phyloP scores from a whole-genome alignment of 2,113 vertebrate species.

The Pachyramphus minor region DNA sequence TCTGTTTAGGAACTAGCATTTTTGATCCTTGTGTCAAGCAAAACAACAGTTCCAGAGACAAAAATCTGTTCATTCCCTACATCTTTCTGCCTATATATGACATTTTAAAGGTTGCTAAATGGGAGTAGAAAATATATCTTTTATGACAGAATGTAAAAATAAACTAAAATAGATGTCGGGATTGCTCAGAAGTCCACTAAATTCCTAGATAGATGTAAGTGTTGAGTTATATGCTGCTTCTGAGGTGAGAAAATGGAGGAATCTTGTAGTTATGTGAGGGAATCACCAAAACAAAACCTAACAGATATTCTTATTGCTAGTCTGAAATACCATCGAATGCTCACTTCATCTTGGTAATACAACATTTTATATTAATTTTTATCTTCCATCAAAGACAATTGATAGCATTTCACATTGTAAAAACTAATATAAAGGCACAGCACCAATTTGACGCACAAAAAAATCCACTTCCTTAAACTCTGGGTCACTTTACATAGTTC shows the following conservation, averaged over 20 bases:
- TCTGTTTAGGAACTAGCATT: neutral
- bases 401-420: neutral
- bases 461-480: neutral
- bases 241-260: neutral
- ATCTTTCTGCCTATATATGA: neutral
- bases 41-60: neutral
- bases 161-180: neutral
- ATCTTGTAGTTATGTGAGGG: neutral
- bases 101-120: neutral
- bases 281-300: neutral
- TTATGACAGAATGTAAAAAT: neutral
- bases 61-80: neutral
- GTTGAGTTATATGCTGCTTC: neutral
- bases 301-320: neutral
- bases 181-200: neutral
- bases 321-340: neutral
- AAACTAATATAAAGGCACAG: neutral
- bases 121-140: neutral
- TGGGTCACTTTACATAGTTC: neutral
- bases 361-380: neutral
- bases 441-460: neutral
- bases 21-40: neutral
- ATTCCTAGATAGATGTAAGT: neutral
- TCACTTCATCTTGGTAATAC: neutral
- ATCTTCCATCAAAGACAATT: neutral